Base-by-base conservation (phyloP, 2,797 vertebrate species). In the Catostomus latipinnis region DNA sequence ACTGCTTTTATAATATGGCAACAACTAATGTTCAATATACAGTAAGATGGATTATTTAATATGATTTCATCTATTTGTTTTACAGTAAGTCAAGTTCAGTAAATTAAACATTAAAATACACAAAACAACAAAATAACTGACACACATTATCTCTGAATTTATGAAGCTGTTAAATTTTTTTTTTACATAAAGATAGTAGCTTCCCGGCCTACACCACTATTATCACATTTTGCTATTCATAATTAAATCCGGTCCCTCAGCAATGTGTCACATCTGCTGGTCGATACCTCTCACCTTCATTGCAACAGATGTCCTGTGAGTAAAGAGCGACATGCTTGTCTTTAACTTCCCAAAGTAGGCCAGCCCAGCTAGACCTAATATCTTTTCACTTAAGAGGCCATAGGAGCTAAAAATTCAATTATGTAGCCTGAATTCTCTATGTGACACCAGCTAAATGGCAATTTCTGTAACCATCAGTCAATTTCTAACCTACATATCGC, bases 281-380 rank as follows among this genome's bases (percentile, higher is more conserved):
- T 18, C 57, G 74, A 60, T 60, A 52, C 69, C 58, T 80, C 53
- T 52, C 67, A 71, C 58, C 72, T 77, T 52, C 34, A 74, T 66
- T 2, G 70, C 68, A 68, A 56, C 9, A 67, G 48, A 80, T 73
- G 52, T 73, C 86, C 71, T 58, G 60, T 5, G 74, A 62, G 71
- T 66, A 66, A 49, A 46, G 13, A 56, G 74, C 58, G 67, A 79
- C 52, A 82, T 78, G 80, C 68, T 83, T 80, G 34, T 73, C 60
- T 82, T 72, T 82, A 87, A 87, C 81, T 86, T 79, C 53, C 61
- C 68, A 82, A 88, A 86, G 67, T 86, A 83, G 86, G 84, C 69
- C 84, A 87, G 77, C 80, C 79, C 66, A 63, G 74, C 48, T 74
- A 50, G 67, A 63, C 57, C 81, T 87, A 81, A 76, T 78, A 78